These are phyloP conservation scores for Machimus atricapillus DNA, from an alignment of 2,888 invertebrate species.

Conservation along the genomic window DNA sequence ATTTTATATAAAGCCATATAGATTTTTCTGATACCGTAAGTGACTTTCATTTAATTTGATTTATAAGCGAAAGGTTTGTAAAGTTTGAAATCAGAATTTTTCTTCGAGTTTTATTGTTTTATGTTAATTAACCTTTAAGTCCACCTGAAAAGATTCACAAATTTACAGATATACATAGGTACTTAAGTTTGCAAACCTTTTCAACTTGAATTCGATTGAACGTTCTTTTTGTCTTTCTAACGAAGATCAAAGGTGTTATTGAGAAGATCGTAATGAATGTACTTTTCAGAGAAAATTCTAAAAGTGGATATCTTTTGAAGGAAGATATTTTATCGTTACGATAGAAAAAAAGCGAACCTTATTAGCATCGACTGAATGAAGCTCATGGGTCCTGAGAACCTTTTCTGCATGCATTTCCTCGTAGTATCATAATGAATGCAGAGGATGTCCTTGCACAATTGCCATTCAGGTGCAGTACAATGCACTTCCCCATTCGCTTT, in stretches of 20 bases:
- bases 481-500: not conserved
- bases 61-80: no score
- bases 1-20: no score
- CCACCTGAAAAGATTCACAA: not conserved
- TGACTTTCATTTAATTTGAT: no score
- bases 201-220: not conserved
- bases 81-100: no score
- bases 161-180: not conserved
- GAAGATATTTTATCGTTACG: not conserved
- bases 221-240: not conserved
- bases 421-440: not conserved
- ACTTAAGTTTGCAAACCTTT: not conserved
- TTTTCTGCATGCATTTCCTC: not conserved
- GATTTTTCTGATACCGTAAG: no score
- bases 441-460: not conserved
- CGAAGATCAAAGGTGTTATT: not conserved
- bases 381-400: not conserved
- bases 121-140: not conserved
- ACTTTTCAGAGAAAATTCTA: not conserved
- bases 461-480: not conserved
- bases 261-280: not conserved
- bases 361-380: not conserved
- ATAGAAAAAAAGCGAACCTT: not conserved
- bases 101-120: no score
- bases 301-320: not conserved